Evolutionary conservation across 2,113 vertebrate genomes (phyloP).

Genomic region (Muntiacus reevesi): DNA sequence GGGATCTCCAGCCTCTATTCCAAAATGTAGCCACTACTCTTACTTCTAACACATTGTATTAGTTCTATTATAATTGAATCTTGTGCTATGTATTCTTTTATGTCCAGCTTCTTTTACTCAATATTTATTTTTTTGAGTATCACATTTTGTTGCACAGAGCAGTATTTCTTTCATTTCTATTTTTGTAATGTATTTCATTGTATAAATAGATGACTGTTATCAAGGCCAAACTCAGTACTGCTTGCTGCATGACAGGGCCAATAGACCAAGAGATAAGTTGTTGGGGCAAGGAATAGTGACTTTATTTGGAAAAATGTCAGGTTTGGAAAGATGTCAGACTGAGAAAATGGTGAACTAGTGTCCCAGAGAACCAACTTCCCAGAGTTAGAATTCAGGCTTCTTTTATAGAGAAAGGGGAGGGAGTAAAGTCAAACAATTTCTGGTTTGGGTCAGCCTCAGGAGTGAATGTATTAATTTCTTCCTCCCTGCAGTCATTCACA

Average conservation of each 20-base stretch:
- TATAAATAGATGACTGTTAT: background rate
- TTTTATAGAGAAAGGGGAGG: background rate
- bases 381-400: background rate
- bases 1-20: background rate
- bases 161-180: background rate
- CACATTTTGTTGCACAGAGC: background rate
- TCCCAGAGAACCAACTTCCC: background rate
- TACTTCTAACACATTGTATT: background rate
- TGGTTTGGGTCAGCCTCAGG: background rate
- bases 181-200: background rate
- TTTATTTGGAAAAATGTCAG: background rate
- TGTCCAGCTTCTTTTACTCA: background rate
- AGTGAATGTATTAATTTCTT: background rate
- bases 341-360: background rate
- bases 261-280: background rate
- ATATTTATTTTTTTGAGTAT: background rate
- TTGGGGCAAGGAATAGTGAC: background rate
- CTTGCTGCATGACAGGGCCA: background rate
- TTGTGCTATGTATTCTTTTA: background rate
- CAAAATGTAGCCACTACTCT: background rate
- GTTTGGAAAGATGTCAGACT: background rate
- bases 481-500: background rate
- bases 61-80: background rate
- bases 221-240: background rate
- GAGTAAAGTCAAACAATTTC: background rate